A percentile compares a stretch with the other conserved stretches of the same genome.
These are phyloP conservation scores for Drosophila neonasuta DNA, from an alignment of 2,888 invertebrate genomes.

Conservation along the genomic window DNA sequence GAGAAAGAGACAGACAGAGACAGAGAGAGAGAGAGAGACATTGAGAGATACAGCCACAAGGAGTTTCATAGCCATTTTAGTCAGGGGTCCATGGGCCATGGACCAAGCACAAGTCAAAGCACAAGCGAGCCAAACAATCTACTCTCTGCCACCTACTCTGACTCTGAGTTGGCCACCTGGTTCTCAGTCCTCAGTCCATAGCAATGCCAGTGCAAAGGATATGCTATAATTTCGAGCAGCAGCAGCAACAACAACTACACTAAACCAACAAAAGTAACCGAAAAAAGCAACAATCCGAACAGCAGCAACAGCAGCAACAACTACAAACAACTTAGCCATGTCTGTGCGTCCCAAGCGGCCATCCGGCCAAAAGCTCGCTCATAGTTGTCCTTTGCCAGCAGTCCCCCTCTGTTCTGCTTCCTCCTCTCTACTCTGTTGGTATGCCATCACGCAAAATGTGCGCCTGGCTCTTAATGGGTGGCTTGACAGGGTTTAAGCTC, in stretches of 20 bases:
- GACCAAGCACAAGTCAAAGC: constrained; percentile 47
- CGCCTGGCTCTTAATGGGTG: constrained; percentile 76
- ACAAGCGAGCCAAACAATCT: constrained; percentile 54
- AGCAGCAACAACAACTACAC: constrained; percentile 45
- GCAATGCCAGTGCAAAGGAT: constrained; percentile 75
- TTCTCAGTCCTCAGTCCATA: constrained; percentile 48
- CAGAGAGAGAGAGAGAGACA: not conserved
- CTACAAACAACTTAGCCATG: constrained; percentile 73
- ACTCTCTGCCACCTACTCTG: constrained; percentile 19
- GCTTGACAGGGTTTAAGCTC: constrained; percentile 79
- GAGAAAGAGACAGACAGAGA: not conserved
- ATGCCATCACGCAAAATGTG: constrained; percentile 75
- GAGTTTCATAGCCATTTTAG: constrained; percentile 38
- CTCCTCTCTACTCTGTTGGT: constrained; percentile 45
- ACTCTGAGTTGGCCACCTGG: constrained; percentile 14
- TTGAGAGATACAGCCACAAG: constrained; percentile 11
- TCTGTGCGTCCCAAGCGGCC: constrained; percentile 64
- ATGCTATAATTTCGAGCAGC: constrained; percentile 75
- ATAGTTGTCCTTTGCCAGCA: constrained; percentile 72
- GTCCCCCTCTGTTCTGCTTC: constrained; percentile 36
- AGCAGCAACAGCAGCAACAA: constrained; percentile 43
- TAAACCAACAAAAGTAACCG: constrained; percentile 74
- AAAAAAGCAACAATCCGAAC: constrained; percentile 73
- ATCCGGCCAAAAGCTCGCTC: constrained; percentile 63
- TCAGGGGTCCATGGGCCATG: constrained; percentile 37